Percentiles rank a stretch among this genome's conserved stretches.
Evolutionary conservation across 2,888 invertebrate genomes (phyloP).

Genomic region (Amaurobius ferox): DNA sequence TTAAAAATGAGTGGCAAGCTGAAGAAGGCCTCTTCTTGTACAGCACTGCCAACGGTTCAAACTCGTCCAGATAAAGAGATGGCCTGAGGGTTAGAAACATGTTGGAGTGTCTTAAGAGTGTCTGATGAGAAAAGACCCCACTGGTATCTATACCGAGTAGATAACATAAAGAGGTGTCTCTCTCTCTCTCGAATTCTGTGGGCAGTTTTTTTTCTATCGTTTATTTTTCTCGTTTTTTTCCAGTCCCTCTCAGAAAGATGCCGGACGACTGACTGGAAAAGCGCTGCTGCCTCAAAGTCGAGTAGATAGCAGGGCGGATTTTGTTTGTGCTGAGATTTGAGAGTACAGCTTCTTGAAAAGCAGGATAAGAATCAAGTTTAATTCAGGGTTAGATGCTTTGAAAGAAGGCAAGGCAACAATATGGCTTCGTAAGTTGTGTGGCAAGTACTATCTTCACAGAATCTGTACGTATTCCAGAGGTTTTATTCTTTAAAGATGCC

Average conservation of each 20-base stretch:
- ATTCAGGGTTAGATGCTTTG: no score
- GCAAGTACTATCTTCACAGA: no score
- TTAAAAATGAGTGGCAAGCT: conserved; percentile 15
- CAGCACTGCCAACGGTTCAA: conserved; percentile 27
- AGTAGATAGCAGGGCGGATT: not conserved
- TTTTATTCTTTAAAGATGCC: no score
- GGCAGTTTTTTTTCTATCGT: not conserved
- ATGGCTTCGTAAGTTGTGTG: no score
- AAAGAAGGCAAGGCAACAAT: no score
- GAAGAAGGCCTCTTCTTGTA: not conserved
- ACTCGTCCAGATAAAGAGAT: conserved; percentile 58
- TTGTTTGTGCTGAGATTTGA: no score
- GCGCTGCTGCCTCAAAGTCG: not conserved
- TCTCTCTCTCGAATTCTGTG: not conserved
- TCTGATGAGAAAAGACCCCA: conserved; percentile 48
- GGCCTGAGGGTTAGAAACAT: conserved; percentile 31
- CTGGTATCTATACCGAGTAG: conserved; percentile 24
- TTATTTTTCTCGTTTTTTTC: not conserved
- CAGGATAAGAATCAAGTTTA: no score
- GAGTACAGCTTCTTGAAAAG: no score
- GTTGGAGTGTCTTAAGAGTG: conserved; percentile 47
- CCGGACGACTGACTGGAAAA: not conserved
- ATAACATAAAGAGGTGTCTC: conserved; percentile 60
- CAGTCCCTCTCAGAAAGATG: not conserved
- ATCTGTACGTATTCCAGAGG: no score